phyloP scores from a whole-genome alignment of 2,113 vertebrate genomes.

The Scalopus aquaticus region DNA sequence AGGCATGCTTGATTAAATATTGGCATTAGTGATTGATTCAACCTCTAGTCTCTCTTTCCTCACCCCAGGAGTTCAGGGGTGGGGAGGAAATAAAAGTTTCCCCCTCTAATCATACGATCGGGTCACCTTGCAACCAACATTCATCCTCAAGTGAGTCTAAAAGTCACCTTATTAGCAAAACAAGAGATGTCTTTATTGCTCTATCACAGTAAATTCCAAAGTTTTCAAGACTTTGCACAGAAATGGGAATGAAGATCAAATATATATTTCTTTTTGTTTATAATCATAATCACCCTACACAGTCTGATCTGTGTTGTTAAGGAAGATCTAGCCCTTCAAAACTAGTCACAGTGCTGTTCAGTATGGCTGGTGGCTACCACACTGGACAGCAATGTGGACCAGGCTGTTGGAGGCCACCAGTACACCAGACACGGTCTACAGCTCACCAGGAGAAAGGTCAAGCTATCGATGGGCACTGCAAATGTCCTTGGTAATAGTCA shows the following conservation, averaged over 20 bases:
- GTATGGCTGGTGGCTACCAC: background rate
- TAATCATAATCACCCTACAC: background rate
- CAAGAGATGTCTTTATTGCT: background rate
- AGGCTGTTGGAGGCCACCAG: background rate
- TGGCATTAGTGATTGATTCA: background rate
- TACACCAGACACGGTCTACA: fast-evolving
- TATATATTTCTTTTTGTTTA: background rate
- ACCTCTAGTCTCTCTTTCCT: background rate
- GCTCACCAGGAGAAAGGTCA: background rate
- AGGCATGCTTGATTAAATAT: background rate
- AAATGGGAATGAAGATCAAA: background rate
- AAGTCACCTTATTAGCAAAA: background rate
- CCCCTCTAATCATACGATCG: background rate
- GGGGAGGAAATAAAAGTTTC: background rate
- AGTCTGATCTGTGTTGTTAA: background rate
- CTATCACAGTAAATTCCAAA: background rate
- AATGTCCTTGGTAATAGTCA: background rate
- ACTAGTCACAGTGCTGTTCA: background rate
- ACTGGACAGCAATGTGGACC: background rate
- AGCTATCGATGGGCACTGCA: background rate
- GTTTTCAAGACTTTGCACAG: background rate
- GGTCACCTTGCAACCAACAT: background rate
- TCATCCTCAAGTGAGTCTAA: background rate
- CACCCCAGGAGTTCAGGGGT: background rate
- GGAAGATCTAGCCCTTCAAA: background rate